Evolutionary conservation across 2,113 vertebrate species (phyloP).

Genomic region (Micromys minutus): DNA sequence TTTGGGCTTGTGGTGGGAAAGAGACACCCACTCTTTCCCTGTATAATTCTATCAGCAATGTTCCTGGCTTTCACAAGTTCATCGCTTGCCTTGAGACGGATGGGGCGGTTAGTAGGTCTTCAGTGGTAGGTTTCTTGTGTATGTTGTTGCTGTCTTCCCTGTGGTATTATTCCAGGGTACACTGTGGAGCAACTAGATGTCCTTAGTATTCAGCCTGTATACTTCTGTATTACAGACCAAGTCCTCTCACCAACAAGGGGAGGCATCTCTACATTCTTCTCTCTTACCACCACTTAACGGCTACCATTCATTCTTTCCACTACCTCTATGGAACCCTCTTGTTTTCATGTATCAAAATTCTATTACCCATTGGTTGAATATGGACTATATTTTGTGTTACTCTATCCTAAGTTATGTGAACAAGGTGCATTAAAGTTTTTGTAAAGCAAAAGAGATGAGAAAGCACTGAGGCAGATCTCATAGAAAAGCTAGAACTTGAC

Average conservation of each 20-base stretch:
- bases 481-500: neutral
- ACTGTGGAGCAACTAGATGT: neutral
- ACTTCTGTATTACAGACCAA: neutral
- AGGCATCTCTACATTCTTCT: neutral
- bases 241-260: neutral
- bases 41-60: too few species aligned
- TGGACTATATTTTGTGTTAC: neutral
- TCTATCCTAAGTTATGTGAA: neutral
- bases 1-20: neutral
- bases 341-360: neutral
- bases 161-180: neutral
- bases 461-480: neutral
- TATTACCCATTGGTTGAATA: neutral
- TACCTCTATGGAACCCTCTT: neutral
- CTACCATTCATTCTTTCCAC: neutral
- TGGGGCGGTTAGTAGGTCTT: neutral
- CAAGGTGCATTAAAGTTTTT: neutral
- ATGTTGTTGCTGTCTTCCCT: neutral
- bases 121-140: neutral
- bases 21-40: neutral
- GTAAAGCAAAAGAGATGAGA: neutral
- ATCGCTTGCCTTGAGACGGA: neutral
- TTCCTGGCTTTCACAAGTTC: neutral
- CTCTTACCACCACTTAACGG: neutral
- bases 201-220: neutral